Evolutionary conservation across 2,797 vertebrate species (phyloP), one percentile per base, ranked within the genome.

Genomic region (Atherinosoma microstoma): DNA sequence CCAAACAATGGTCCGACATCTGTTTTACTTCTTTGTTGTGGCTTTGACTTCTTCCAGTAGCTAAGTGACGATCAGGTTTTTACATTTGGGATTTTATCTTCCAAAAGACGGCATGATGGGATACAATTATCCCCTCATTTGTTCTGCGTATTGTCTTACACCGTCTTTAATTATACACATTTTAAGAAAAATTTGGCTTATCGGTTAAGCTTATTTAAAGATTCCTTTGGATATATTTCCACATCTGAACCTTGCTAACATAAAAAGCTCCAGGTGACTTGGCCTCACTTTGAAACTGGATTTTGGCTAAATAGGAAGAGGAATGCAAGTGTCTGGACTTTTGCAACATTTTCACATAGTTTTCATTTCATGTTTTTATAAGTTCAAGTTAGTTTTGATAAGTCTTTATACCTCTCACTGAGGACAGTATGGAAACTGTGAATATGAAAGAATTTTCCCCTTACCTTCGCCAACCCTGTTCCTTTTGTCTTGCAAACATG

Each of bases 1-100:
- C 57, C 60, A 18, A 78, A 83, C 78, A 78, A 81, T 62, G 53
- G 32, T 34, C 68, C 45, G 51, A 62, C 58, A 60, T 73, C 36
- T 60, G 56, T 72, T 79, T 70, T 24, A 75, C 40, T 53, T 67
- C 53, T 68, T 75, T 72, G 63, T 64, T 60, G 40, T 47, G 49
- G 67, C 22, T 53, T 76, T 38, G 34, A 70, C 32, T 16, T 63
- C 58, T 54, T 66, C 34, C 47, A 51, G 27, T 18, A 10, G 30
- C 6, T 24, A 16, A 58, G 10, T 67, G 66, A 76, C 30, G 32
- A 53, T 24, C 18, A 32, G 24, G 24, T 35, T 35, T 53, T 60
- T 22, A 60, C 34, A 34, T 24, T 16, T 2, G 1, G 45, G 13
- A 63, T 24, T 59, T 42, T 32, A 51, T 57, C 10, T 27, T 2